These are phyloP conservation scores for Diadophis punctatus DNA, from an alignment of 2,113 vertebrate genomes.

Conservation along the genomic window DNA sequence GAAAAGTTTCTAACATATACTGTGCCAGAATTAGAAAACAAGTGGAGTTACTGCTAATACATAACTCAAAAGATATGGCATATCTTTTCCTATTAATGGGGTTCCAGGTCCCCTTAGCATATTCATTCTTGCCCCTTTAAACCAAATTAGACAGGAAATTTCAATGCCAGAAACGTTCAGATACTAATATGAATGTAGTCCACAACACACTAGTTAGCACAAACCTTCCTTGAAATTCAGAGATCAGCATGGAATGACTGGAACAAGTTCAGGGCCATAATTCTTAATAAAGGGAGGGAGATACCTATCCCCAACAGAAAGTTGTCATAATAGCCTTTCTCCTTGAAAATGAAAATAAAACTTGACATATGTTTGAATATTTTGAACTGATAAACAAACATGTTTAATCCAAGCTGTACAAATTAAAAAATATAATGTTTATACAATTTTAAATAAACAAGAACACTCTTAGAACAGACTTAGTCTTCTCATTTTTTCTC, in stretches of 20 bases:
- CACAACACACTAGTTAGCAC: background rate
- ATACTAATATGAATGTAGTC: conserved; percentile 28
- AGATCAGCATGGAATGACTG: conserved; percentile 7
- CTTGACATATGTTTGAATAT: conserved; percentile 22
- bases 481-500: background rate
- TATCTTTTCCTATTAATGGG: conserved; percentile 11
- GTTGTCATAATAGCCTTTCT: background rate
- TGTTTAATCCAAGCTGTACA: conserved; percentile 1
- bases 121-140: conserved; percentile 2
- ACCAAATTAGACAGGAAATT: conserved; percentile 24
- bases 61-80: conserved; percentile 33
- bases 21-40: conserved; percentile 9
- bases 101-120: conserved; percentile 6
- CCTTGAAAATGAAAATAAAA: background rate
- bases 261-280: conserved; percentile 10
- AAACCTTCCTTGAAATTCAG: conserved; percentile 17
- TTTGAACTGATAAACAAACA: conserved; percentile 22
- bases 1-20: conserved; percentile 27
- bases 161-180: conserved; percentile 12
- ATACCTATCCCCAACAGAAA: conserved; percentile 13
- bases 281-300: conserved; percentile 13
- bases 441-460: background rate
- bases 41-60: conserved; percentile 17
- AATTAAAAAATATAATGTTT: conserved; percentile 9
- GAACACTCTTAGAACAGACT: background rate